Base-by-base conservation (phyloP, 1,140 invertebrate genomes). In the Leguminivora glycinivorella region DNA sequence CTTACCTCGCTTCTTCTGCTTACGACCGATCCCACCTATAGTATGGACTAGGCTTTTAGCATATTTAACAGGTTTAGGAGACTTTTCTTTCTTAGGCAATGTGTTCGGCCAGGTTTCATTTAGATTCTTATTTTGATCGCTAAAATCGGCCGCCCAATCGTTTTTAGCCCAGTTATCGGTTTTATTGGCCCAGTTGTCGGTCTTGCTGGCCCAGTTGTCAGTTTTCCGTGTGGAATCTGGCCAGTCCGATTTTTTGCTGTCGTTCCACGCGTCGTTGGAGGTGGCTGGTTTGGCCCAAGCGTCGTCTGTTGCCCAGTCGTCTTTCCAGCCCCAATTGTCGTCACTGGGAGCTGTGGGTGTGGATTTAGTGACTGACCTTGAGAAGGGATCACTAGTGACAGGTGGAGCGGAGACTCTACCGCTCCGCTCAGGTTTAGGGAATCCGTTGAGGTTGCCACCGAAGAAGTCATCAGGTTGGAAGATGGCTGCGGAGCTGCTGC, bases 381-480 rank as follows among this genome's bases (percentile, higher is more conserved):
- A 56, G 75, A 91, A 89, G 0, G 89, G 89, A 69, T 89, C 89
- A 75, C 80, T 78, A 3, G 84, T 66, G 10, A 83, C 75, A 4
- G 89, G 81, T 22, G 91, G 91, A 1, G 87, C 91, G 12, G 90
- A 92, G 1, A 87, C 86, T 19, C 91, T 75, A 5, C 91, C 89
- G 75, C 83, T 83, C 26, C 72, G 76, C 29, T 14, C 52, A 0
- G 82, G 76, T 17, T 69, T 67, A n/a, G 81, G 17, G 68, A 83
- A 80, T 68, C 70, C 85, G 58, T 84, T 84, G 26, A 80, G 22
- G 4, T 77, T 72, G n/a, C 79, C 71, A 0, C 79, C 74, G 66
- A 89, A 92, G 72, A 90, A 88, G 70, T 88, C 87, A 68, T 90
- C 90, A 1, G 83, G 84, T 63, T 87, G 86, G 75, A 92, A 92